Percentiles rank a stretch among this genome's conserved stretches.
Evolutionary conservation across 1,140 invertebrate genomes (phyloP).

Genomic region (Mercenaria mercenaria): DNA sequence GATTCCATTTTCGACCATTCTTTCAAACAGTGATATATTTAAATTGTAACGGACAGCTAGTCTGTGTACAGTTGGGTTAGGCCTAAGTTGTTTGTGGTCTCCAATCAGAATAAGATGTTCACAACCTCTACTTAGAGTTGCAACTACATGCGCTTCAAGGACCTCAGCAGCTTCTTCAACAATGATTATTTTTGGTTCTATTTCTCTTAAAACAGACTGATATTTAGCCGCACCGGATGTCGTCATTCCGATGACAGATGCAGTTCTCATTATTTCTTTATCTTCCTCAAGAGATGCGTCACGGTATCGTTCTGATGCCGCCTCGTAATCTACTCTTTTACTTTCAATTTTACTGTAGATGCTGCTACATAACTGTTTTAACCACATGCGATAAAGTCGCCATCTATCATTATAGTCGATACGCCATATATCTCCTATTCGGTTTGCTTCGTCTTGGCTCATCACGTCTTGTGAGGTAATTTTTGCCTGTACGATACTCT

Average conservation of each 20-base stretch:
- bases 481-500: neutral
- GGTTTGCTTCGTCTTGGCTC: slow-evolving; percentile 43
- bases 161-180: slow-evolving; percentile 85
- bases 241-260: slow-evolving; percentile 82
- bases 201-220: slow-evolving; percentile 68
- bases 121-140: slow-evolving; percentile 88
- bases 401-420: slow-evolving; percentile 77
- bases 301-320: slow-evolving; percentile 49
- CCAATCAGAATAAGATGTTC: slow-evolving; percentile 94
- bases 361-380: slow-evolving; percentile 55
- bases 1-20: slow-evolving; percentile 82
- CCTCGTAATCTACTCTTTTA: slow-evolving; percentile 57
- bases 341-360: slow-evolving; percentile 61
- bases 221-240: slow-evolving; percentile 82
- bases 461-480: slow-evolving; percentile 31
- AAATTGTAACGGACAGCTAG: slow-evolving; percentile 83
- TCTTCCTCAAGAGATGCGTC: slow-evolving; percentile 74
- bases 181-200: slow-evolving; percentile 79
- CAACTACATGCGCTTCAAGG: slow-evolving; percentile 82
- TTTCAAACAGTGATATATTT: slow-evolving; percentile 85
- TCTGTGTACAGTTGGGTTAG: slow-evolving; percentile 83
- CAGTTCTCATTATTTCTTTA: slow-evolving; percentile 77
- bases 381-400: slow-evolving; percentile 83
- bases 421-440: slow-evolving; percentile 74
- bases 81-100: slow-evolving; percentile 88